A percentile compares a stretch with the other conserved stretches of the same genome.
Evolutionary conservation across 2,113 vertebrate genomes (phyloP).

Genomic region (Upupa epops): DNA sequence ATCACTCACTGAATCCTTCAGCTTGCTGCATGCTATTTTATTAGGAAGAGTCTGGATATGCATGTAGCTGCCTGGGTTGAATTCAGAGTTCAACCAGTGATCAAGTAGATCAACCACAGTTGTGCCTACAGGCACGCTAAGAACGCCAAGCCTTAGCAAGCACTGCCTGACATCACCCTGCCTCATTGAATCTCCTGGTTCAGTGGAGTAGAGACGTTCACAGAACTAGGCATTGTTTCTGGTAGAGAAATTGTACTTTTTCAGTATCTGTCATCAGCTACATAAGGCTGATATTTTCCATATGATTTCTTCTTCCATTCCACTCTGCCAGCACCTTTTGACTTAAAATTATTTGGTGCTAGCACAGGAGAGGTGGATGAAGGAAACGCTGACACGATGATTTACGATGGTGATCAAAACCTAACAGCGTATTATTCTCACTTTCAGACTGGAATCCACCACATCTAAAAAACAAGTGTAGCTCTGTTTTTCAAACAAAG

Average conservation of each 20-base stretch:
- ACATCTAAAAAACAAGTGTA: background rate
- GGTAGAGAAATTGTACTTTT: background rate
- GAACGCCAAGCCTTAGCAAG: background rate
- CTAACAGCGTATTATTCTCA: background rate
- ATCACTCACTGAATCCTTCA: background rate
- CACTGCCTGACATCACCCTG: background rate
- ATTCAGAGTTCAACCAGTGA: background rate
- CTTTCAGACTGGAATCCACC: background rate
- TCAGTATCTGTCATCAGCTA: background rate
- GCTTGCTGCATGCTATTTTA: background rate
- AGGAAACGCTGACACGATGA: background rate
- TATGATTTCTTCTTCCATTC: background rate
- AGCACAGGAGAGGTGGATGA: background rate
- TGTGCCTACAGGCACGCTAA: background rate
- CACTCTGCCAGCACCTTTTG: background rate
- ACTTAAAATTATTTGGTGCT: background rate
- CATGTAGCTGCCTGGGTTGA: background rate
- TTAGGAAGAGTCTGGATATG: background rate
- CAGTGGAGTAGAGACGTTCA: background rate
- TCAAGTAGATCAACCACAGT: background rate
- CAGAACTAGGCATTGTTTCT: background rate
- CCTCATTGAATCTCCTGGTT: background rate
- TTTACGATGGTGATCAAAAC: background rate
- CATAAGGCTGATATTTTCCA: background rate
- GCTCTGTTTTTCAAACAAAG: background rate